Base-by-base conservation (phyloP, 2,113 vertebrate species). In the Periophthalmodon schlosseri region DNA sequence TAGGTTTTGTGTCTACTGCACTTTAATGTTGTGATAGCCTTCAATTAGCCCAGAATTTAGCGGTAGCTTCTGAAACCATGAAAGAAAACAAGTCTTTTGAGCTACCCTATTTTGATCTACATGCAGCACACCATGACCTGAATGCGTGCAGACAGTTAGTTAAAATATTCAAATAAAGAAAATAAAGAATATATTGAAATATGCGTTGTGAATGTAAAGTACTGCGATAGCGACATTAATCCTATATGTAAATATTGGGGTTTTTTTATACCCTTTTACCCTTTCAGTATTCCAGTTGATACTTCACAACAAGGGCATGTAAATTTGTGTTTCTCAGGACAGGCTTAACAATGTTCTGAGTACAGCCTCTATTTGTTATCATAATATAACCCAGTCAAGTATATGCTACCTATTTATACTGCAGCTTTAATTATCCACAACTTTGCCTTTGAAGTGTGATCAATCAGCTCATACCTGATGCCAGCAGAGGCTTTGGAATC, bases 31-130 rank as follows among this genome's bases (percentile, higher is more conserved):
- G 20, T 78, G 61, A 69, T 80, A 93, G 73, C 89, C 91, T 80
- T 91, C 87, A 93, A 91, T 94, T 94, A 93, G 77, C 84, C 84
- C 75, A 71, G 79, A 81, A 80, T 92, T 90, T 87, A 92, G 84
- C 83, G 84, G 90, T 80, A 88, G 50, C 86, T 86, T 88, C 82
- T 87, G 66, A 83, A 89, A 89, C 90, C 84, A 88, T 80, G 77
- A 91, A 92, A 92, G 86, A 93, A 90, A 91, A 83, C 72, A 88
- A 85, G 84, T 76, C 83, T 91, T 91, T 84, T 70, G 86, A 85
- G 84, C 69, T 69, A 60, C 71, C 86, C 78, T 69, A 74, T 79
- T 87, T 85, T 16, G 60, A 33, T 34, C 15, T 63, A 13, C 63
- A 65, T n/a, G 28, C 8, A 65, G 33, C 18, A 65, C 63, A n/a